Base-by-base conservation (phyloP, 2,888 invertebrate genomes). In the Formica aserva region DNA sequence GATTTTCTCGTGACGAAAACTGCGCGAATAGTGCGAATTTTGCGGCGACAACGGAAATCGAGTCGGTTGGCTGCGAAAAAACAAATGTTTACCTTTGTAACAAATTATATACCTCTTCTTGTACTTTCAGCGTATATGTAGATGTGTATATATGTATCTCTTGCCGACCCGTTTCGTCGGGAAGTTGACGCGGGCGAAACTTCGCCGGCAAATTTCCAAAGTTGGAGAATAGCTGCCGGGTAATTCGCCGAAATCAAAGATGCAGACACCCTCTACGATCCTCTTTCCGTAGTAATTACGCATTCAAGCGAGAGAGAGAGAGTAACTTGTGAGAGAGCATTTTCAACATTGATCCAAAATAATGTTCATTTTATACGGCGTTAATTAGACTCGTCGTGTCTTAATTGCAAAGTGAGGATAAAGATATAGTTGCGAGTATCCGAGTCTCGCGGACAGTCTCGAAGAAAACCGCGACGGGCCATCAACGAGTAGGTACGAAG, bases 161-260 rank as follows among this genome's bases (percentile, higher is more conserved):
- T 63, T 57, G 41, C 60, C 86, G 83, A 83, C 74, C 67, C 63
- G 63, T 60, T 69, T 41, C 35, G 67, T 22, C 62, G 83, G 22
- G 32, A 88, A 84, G 85, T 86, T 86, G 57, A 71, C 72, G 63
- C 75, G 81, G 63, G 41, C 41, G 62, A 38, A 83, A 81, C 71
- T 87, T 81, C 1, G 63, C 11, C 76, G 72, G 35, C 26, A 65
- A 87, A 74, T 57, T 81, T 48, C 57, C 62, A 55, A 81, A 84
- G 63, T 87, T 87, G 18, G 35, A 45, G 63, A 83, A 78, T 63
- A 57, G 65, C 71, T 69, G 8, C 8, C 67, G 75, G 87, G 77
- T 74, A 65, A 85, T 78, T 82, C 77, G 77, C 84, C 87, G 84
- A 82, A 87, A 87, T 87, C 85, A 82, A 82, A 85, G 74, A 60